Percentiles rank a stretch among this genome's conserved stretches.
These are phyloP conservation scores for Cryptophagus acutangulus DNA, from an alignment of 2,888 invertebrate species.

Conservation along the genomic window DNA sequence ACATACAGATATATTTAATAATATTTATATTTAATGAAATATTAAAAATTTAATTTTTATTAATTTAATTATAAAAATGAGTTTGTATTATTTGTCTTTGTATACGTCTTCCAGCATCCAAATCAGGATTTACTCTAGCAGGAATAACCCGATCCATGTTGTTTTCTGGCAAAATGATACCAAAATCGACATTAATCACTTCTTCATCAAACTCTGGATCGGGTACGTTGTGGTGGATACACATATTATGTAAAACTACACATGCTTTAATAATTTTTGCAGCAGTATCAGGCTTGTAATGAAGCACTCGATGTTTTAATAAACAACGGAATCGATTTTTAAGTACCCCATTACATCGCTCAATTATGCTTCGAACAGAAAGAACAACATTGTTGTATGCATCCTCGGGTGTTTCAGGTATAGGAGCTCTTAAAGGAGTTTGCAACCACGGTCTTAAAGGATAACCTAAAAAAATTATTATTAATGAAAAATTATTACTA, in stretches of 20 bases:
- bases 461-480: constrained; percentile 11
- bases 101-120: not conserved
- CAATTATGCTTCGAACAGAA: constrained; percentile 2
- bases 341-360: constrained; percentile 15
- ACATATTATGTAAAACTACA: constrained; percentile 22
- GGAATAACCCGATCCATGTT: not conserved
- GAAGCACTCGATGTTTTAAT: constrained; percentile 20
- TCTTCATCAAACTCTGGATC: not conserved
- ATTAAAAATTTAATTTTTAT: constrained; percentile 1
- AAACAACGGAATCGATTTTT: constrained; percentile 20
- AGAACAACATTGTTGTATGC: not conserved
- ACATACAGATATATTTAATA: not conserved
- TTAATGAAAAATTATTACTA: too few species aligned
- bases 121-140: not conserved
- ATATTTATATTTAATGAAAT: not conserved
- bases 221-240: constrained; percentile 7
- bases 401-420: constrained; percentile 1
- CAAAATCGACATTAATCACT: constrained; percentile 1
- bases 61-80: constrained; percentile 6
- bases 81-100: constrained; percentile 1
- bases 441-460: constrained; percentile 12
- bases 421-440: constrained; percentile 13
- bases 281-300: constrained; percentile 2
- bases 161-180: not conserved
- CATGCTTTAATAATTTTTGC: constrained; percentile 24